These are phyloP conservation scores for Crotalus viridis DNA, from an alignment of 2,113 vertebrate genomes.

Conservation along the genomic window DNA sequence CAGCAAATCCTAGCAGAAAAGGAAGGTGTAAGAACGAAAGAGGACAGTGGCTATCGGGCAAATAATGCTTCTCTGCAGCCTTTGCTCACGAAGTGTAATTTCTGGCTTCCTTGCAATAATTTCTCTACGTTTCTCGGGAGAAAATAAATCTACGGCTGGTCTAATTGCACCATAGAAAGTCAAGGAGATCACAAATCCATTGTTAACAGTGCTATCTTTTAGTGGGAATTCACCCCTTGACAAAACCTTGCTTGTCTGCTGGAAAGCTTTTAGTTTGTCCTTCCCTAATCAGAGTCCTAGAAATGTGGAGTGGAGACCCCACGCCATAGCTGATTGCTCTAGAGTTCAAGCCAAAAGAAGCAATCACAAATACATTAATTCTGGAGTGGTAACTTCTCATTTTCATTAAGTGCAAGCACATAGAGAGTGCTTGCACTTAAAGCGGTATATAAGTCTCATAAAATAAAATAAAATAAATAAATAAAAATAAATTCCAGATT, in stretches of 20 bases:
- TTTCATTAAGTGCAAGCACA: no score
- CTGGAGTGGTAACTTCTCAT: constrained; percentile 3
- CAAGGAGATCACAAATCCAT: not conserved
- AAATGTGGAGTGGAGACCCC: constrained; percentile 3
- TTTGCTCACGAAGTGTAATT: constrained; percentile 1
- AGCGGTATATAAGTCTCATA: no score
- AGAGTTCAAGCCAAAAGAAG: constrained; percentile 1
- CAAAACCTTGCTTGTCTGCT: not conserved
- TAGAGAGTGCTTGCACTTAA: no score
- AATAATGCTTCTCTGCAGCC: not conserved
- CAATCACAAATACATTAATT: not conserved
- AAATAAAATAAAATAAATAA: no score
- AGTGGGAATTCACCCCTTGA: not conserved
- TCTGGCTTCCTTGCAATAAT: not conserved
- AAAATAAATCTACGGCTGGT: not conserved
- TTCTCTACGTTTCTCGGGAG: not conserved
- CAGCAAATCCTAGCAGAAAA: constrained; percentile 4
- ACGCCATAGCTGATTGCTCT: constrained; percentile 1
- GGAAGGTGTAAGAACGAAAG: not conserved
- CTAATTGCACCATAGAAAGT: not conserved
- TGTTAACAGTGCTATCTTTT: not conserved
- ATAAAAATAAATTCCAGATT: no score
- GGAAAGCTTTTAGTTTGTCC: constrained; percentile 8
- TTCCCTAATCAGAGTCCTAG: not conserved
- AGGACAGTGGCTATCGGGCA: not conserved